These are phyloP conservation scores for Bagarius yarrelli DNA, from an alignment of 2,113 vertebrate genomes.

Conservation along the genomic window DNA sequence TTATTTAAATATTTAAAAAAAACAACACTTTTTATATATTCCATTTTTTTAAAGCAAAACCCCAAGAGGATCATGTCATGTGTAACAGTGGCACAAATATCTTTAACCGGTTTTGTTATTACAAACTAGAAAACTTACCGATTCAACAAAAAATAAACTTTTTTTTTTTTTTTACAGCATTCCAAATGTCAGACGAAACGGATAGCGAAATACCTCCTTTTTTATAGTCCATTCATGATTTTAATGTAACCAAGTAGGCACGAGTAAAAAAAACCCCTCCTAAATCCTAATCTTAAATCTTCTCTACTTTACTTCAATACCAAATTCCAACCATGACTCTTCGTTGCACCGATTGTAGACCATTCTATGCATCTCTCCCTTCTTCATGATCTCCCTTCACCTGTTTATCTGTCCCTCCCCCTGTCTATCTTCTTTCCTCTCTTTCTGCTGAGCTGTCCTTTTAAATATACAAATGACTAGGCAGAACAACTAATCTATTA, in stretches of 20 bases:
- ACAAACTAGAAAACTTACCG: conserved; percentile 58
- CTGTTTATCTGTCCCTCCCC: conserved; percentile 50
- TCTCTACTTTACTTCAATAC: not conserved
- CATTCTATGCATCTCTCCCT: conserved; percentile 60
- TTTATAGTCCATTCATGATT: not conserved
- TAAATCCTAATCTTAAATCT: not conserved
- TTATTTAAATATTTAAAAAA: not conserved
- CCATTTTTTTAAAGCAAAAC: not conserved
- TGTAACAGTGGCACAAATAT: conserved; percentile 52
- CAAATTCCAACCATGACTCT: conserved; percentile 10
- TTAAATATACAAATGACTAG: conserved; percentile 42
- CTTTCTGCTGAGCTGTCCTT: conserved; percentile 57
- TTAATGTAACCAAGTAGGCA: not conserved
- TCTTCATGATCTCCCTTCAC: conserved; percentile 57
- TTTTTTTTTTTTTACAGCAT: conserved; percentile 44
- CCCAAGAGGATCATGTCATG: conserved; percentile 5
- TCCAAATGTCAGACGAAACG: conserved; percentile 15
- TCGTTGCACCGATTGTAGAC: conserved; percentile 42
- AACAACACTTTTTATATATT: not conserved
- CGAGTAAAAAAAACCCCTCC: not conserved
- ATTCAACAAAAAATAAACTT: conserved; percentile 39
- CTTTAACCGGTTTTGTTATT: conserved; percentile 46
- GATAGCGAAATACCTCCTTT: conserved; percentile 11
- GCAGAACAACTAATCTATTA: conserved; percentile 20
- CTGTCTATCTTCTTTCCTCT: conserved; percentile 47